phyloP scores from a whole-genome alignment of 2,797 vertebrate genomes.

The Sebastes alutus region DNA sequence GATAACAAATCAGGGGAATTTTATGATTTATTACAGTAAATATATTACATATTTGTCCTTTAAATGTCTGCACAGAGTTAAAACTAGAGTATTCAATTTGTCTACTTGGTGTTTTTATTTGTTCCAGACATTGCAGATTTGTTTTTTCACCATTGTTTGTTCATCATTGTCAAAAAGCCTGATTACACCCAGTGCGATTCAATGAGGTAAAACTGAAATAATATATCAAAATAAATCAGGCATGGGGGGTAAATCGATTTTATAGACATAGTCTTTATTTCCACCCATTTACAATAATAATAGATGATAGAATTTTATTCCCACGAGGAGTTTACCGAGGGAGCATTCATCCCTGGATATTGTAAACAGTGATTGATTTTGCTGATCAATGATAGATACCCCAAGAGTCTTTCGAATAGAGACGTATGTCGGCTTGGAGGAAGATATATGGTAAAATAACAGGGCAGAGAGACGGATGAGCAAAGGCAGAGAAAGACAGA shows the following conservation, averaged over 20 bases:
- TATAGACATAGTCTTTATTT: neutral
- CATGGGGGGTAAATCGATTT: neutral
- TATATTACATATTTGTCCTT: neutral
- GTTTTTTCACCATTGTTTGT: neutral
- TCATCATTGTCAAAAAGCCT: slow-evolving; percentile 3
- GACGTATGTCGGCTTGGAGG: neutral
- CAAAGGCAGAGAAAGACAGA: neutral
- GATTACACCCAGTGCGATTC: neutral
- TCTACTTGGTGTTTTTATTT: neutral
- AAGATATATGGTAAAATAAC: slow-evolving; percentile 31
- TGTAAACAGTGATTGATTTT: slow-evolving; percentile 52
- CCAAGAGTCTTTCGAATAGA: slow-evolving; percentile 36
- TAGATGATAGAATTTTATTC: slow-evolving; percentile 5
- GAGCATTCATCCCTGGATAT: slow-evolving; percentile 31
- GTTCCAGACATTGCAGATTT: neutral
- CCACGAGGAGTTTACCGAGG: slow-evolving; percentile 7
- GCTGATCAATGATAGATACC: slow-evolving; percentile 49
- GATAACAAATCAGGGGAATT: rapidly evolving
- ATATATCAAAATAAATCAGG: neutral
- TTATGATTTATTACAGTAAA: too few species aligned
- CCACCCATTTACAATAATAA: slow-evolving; percentile 16
- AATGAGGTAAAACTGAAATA: neutral
- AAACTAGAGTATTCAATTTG: neutral
- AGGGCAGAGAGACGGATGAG: slow-evolving; percentile 9
- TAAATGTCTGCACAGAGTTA: neutral